phyloP scores from a whole-genome alignment of 2,888 invertebrate species.

The Thalpophila matura region DNA sequence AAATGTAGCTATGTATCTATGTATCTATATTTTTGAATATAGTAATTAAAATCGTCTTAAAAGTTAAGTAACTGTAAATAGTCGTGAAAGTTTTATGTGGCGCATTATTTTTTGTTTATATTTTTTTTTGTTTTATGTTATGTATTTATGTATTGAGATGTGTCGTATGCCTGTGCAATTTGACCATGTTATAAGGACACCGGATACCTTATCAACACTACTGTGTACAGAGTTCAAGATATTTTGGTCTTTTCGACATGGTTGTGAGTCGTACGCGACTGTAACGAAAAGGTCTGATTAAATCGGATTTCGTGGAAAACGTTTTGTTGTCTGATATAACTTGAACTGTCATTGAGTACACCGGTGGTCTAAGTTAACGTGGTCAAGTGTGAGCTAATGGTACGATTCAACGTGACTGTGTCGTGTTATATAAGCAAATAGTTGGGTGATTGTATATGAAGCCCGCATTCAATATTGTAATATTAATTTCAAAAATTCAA shows the following conservation, averaged over 20 bases:
- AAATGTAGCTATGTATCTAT: constrained; percentile 88
- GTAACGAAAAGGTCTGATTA: constrained; percentile 49
- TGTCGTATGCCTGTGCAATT: constrained; percentile 75
- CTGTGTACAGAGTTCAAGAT: constrained; percentile 54
- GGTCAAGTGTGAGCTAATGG: constrained; percentile 73
- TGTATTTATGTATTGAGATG: constrained; percentile 86
- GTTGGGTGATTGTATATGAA: constrained; percentile 90
- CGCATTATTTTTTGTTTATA: constrained; percentile 86
- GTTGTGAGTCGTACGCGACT: constrained; percentile 63
- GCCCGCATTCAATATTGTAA: constrained; percentile 91
- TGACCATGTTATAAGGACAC: constrained; percentile 71
- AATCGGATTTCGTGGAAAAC: constrained; percentile 34
- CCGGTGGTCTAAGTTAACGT: constrained; percentile 64
- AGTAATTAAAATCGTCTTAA: constrained; percentile 85
- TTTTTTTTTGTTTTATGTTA: constrained; percentile 84
- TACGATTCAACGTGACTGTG: constrained; percentile 86
- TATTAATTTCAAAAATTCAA: constrained; percentile 91
- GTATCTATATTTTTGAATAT: constrained; percentile 89
- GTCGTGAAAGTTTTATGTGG: constrained; percentile 89
- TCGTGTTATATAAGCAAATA: constrained; percentile 90
- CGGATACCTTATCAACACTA: constrained; percentile 45
- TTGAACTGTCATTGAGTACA: constrained; percentile 52
- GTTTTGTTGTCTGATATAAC: constrained; percentile 37
- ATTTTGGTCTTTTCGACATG: constrained; percentile 54
- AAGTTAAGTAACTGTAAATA: constrained; percentile 87